Percentiles rank a stretch among this genome's conserved stretches.
These are phyloP conservation scores for Cosmopolites sordidus DNA, from an alignment of 2,888 invertebrate genomes.

Conservation along the genomic window DNA sequence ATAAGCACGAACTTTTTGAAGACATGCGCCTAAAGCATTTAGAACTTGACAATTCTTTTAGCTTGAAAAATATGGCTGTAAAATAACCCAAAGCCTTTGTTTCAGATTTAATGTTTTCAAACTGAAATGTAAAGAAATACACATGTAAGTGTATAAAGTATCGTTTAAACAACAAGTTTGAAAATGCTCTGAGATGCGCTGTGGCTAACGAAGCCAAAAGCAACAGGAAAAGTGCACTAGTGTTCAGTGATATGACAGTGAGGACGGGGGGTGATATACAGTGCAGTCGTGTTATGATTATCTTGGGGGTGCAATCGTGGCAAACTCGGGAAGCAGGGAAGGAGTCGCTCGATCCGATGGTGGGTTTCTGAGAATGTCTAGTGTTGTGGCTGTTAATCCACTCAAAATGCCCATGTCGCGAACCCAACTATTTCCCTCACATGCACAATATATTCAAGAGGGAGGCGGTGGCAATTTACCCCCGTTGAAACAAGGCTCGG, in stretches of 20 bases:
- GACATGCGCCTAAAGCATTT: constrained; percentile 4
- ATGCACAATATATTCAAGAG: constrained; percentile 48
- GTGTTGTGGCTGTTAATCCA: constrained; percentile 46
- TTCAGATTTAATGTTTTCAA: constrained; percentile 43
- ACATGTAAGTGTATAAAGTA: constrained; percentile 9
- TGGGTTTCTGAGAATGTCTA: constrained; percentile 48
- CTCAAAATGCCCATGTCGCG: constrained; percentile 47
- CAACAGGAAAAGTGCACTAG: constrained; percentile 22
- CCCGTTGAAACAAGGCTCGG: constrained; percentile 46
- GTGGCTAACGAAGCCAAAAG: constrained; percentile 5
- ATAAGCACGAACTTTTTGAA: constrained; percentile 3
- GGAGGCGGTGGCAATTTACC: constrained; percentile 49
- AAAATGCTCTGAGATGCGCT: constrained; percentile 14
- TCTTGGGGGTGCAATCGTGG: constrained; percentile 14
- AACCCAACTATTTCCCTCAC: constrained; percentile 48
- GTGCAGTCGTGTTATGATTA: constrained; percentile 19
- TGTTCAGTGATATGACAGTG: constrained; percentile 19
- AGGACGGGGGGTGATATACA: constrained; percentile 18
- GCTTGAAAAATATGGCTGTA: constrained; percentile 47
- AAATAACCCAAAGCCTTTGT: constrained; percentile 50
- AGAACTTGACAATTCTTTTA: constrained; percentile 32
- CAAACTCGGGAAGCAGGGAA: constrained; percentile 28
- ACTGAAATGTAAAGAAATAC: constrained; percentile 28
- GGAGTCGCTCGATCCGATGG: constrained; percentile 41
- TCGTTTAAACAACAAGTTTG: constrained; percentile 5